phyloP scores from a whole-genome alignment of 1,140 invertebrate species.

The Trichonephila inaurata region DNA sequence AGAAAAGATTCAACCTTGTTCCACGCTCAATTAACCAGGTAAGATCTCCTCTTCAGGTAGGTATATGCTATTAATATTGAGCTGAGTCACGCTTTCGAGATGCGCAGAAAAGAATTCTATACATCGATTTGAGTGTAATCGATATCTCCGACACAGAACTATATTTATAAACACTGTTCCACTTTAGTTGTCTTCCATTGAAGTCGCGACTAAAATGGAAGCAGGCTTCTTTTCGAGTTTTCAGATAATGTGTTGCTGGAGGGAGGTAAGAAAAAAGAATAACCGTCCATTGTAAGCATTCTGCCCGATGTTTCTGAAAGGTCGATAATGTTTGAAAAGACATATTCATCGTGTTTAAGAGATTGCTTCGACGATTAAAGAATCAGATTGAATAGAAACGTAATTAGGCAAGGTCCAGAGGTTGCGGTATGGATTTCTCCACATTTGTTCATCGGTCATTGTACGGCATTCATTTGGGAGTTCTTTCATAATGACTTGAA shows the following conservation, averaged over 20 bases:
- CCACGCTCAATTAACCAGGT: neutral
- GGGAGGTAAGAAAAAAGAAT: neutral
- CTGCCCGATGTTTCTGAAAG: neutral
- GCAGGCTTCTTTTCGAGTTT: neutral
- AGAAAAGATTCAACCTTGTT: neutral
- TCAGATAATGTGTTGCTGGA: neutral
- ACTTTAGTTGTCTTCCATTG: neutral
- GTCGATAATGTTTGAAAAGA: neutral
- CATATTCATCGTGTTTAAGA: neutral
- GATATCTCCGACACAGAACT: neutral
- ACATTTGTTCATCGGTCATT: neutral
- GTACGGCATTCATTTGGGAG: neutral
- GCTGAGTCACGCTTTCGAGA: neutral
- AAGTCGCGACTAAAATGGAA: neutral
- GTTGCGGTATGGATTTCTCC: neutral
- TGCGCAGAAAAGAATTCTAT: neutral
- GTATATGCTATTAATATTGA: neutral
- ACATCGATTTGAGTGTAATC: neutral
- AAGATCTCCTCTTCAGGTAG: neutral
- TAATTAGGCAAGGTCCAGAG: neutral
- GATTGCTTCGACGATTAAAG: neutral
- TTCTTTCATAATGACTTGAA: neutral
- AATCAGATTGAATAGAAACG: neutral
- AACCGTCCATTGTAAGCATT: neutral
- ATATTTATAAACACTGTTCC: neutral